phyloP scores from a whole-genome alignment of 2,113 vertebrate genomes.

The Glaucidium brasilianum region DNA sequence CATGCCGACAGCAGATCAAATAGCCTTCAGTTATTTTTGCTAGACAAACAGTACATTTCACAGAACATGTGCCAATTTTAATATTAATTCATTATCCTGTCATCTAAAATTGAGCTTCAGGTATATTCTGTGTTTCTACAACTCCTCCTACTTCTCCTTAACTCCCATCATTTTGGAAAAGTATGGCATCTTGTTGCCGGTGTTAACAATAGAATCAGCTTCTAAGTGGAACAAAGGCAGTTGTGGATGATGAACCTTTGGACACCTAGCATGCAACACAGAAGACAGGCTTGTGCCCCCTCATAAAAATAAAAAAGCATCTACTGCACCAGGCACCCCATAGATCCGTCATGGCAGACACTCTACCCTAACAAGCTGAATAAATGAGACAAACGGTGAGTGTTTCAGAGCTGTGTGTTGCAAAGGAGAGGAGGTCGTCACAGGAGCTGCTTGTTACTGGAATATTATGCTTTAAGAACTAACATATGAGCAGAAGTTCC shows the following conservation, averaged over 20 bases:
- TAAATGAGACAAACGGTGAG: not conserved
- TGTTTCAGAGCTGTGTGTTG: not conserved
- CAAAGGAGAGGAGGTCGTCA: not conserved
- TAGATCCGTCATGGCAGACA: not conserved
- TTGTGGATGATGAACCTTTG: not conserved
- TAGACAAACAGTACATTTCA: not conserved
- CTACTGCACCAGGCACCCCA: not conserved
- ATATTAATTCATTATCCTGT: not conserved
- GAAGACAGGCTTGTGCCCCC: not conserved
- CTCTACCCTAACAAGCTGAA: not conserved
- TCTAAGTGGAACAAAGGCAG: not conserved
- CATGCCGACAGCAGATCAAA: not conserved
- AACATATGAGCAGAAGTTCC: accelerated
- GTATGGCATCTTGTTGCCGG: no score
- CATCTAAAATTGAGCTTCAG: not conserved
- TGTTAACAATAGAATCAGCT: not conserved
- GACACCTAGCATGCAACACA: not conserved
- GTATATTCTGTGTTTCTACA: not conserved
- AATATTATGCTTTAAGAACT: not conserved
- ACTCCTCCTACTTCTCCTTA: not conserved
- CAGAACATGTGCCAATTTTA: not conserved
- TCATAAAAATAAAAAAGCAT: not conserved
- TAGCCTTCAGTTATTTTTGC: not conserved
- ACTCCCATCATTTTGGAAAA: not conserved
- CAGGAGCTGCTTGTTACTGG: not conserved